phyloP scores from a whole-genome alignment of 2,113 vertebrate species.

The Camelus dromedarius region DNA sequence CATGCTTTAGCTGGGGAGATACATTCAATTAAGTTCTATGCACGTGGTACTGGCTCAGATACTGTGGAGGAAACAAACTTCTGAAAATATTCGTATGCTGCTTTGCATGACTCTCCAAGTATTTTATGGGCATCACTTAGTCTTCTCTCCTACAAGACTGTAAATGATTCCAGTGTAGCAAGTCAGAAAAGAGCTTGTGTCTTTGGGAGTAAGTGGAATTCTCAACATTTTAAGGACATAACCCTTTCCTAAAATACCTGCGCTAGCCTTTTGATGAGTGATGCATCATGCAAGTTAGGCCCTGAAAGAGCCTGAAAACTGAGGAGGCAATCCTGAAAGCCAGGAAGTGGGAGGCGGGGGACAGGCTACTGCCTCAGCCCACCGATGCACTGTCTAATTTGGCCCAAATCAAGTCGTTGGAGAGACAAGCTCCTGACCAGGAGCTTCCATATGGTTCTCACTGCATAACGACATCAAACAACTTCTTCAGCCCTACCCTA shows the following conservation, averaged over 20 bases:
- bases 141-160: not conserved
- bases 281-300: not conserved
- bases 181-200: not conserved
- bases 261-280: not conserved
- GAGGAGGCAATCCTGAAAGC: not conserved
- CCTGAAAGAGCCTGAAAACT: not conserved
- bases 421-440: not conserved
- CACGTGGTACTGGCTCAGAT: not conserved
- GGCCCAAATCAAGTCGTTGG: not conserved
- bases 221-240: not conserved
- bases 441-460: not conserved
- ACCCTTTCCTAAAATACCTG: not conserved
- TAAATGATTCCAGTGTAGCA: not conserved
- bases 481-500: not conserved
- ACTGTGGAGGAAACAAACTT: not conserved
- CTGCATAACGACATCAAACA: not conserved
- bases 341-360: not conserved
- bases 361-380: not conserved
- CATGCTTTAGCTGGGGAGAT: not conserved
- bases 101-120: not conserved
- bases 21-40: not conserved
- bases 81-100: conserved; percentile 16
- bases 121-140: conserved; percentile 3
- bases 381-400: not conserved
- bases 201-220: not conserved